Evolutionary conservation across 1,140 invertebrate species (phyloP).

Genomic region (Cherax destructor): DNA sequence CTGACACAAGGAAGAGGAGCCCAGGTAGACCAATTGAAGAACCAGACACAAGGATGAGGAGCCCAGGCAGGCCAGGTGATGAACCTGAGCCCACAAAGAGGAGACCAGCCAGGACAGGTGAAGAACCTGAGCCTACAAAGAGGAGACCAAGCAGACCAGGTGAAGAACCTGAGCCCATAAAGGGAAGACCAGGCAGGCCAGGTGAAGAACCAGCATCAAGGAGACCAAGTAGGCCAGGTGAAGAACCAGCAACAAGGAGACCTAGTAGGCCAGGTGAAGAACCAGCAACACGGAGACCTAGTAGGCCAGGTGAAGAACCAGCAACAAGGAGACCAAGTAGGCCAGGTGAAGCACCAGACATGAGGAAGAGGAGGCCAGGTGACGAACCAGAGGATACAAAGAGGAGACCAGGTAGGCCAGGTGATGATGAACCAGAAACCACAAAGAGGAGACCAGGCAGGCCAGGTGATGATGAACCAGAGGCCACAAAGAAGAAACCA

Average conservation of each 20-base stretch:
- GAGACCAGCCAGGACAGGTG: constrained; percentile 12
- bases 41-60: neutral
- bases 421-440: constrained; percentile 13
- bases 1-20: neutral
- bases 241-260: neutral
- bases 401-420: constrained; percentile 21
- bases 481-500: neutral
- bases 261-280: neutral
- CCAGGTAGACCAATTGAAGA: constrained; percentile 1
- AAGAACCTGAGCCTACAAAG: neutral
- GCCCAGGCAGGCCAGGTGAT: neutral
- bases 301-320: constrained; percentile 30
- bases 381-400: constrained; percentile 10
- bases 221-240: constrained; percentile 3
- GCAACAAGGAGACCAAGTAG: constrained; percentile 6
- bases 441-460: neutral
- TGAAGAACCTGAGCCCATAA: neutral
- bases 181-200: neutral
- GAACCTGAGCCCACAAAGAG: neutral
- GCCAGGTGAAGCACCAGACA: constrained; percentile 28
- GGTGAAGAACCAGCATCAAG: neutral
- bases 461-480: constrained; percentile 7
- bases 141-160: constrained; percentile 13
- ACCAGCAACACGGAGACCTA: constrained; percentile 16
- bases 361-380: neutral